Base-by-base conservation (phyloP, 2,888 invertebrate genomes). In the Ochropleura leucogaster region DNA sequence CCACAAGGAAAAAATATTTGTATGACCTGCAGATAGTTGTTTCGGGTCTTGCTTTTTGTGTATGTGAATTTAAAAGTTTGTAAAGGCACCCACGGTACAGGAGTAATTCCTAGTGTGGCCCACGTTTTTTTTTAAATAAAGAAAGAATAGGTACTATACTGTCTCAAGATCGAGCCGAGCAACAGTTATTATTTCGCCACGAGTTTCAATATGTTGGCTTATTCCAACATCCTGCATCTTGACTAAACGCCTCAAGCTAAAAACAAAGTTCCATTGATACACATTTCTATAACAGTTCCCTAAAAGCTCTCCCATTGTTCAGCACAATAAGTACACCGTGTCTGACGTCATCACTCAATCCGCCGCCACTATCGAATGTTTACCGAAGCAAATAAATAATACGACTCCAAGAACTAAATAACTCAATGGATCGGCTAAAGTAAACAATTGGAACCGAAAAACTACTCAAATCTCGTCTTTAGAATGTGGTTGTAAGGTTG, bases 311-410 rank as follows among this genome's bases (percentile, higher is more conserved):
- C 20, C 67, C 68, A 77, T 78, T 77, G 82, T 80, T 74, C 51
- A 4, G n/a, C 60, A 65, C 62, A 72, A 71, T 78, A 71, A 68
- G 80, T 80, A 80, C 75, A 81, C 81, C 77, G 83, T 85, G 78
- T 77, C 82, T 89, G 89, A 89, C 87, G 89, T 89, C 90, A 89
- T 87, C 85, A 84, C 88, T 90, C 89, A 88, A 89, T 90, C 89
- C 86, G 80, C 85, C 74, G 79, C 84, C 88, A 84, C 88, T 86
- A 88, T 83, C 85, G 80, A 81, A 87, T 91, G 91, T 91, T 93
- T 92, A 90, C 89, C 85, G 88, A 90, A 92, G 88, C 91, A 91
- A 92, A 93, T 90, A 92, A 92, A 93, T 90, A 91, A 89, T 90
- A 90, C 88, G 84, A 87, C 89, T 90, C 89, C 87, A 72, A 90